Base-by-base conservation (phyloP, 2,888 invertebrate genomes). In the Mimachlamys varia region DNA sequence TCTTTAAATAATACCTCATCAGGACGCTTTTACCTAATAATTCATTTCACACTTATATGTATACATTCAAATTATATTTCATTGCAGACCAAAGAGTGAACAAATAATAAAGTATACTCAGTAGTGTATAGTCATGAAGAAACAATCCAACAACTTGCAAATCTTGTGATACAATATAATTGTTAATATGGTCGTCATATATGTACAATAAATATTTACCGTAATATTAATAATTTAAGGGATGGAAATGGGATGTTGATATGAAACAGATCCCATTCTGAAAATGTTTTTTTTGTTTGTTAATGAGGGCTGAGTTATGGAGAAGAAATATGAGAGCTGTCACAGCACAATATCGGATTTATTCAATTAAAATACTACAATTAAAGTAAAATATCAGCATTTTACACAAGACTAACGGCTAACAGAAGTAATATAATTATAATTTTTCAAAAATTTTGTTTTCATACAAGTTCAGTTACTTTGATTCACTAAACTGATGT, bases 71-170 rank as follows among this genome's bases (percentile, higher is more conserved):
- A 44, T 44, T 44, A 44, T 44, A 44, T 44, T 44, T 44, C 44
- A 44, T 44, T 5, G 7, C 3, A 44, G 44, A 44, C 44, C 44
- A 44, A 44, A 44, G 44, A 44, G 44, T 44, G 44, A 44, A 44
- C 44, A 44, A 53, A 53, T 53, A 15, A 53, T 33, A 33, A 10
- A 76, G 33, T 10, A 22, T 27, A n/a, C n/a, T n/a, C n/a, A n/a
- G n/a, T n/a, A 33, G 10, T 33, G 22, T 76, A 76, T 33, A 33
- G 10, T 22, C 76, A 33, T 76, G 10, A 3, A 33, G 19, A 76
- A 76, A 76, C 76, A 76, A 22, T 76, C 76, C 76, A 33, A 76
- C 33, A 76, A 76, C 33, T 76, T 33, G 76, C 76, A 76, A 76
- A 76, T 76, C 27, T 76, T 76, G 33, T 33, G 12, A 76, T 76